Evolutionary conservation across 1,140 invertebrate species (phyloP), one percentile per base, ranked within the genome.

Genomic region (Heliconius hewitsoni): DNA sequence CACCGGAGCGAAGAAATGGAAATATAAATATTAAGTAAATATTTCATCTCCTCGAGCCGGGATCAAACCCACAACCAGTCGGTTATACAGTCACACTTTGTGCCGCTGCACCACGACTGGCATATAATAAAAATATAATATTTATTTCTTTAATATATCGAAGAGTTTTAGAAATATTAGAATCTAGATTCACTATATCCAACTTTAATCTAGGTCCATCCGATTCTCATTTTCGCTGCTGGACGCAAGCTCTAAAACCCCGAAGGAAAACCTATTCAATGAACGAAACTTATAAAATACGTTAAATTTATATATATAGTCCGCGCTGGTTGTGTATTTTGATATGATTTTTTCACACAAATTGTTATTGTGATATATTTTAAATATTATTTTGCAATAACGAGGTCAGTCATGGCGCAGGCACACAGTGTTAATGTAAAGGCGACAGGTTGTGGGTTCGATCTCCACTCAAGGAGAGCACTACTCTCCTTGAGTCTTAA

Each of bases 251-350:
- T 66, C 11, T 30, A 66, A 30, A 30, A n/a, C n/a, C 60, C 60
- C 60, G 23, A 66, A 66, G 60, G 23, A 66, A 30, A 66, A 66
- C 60, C 60, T 66, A 30, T 66, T 66, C 60, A 66, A 30, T 66
- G 60, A 66, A 13, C 23, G 60, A 27, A 66, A 66, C 9, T 66
- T 66, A 66, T 66, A 66, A 30, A 30, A 66, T 16, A 66, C 60
- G 23, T 27, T 66, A 66, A 13, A 27, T 66, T 30, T 66, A 66
- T 27, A 27, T 66, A 30, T 66, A 18, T 37, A 37, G 30, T 30
- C 30, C 30, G 30, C 30, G 6, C 1, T 55, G 52, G 6, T 55
- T 55, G 16, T 55, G 16, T 55, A 55, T n/a, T 55, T 18, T 55
- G 19, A n/a, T 55, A 55, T 2, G 2, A n/a, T 19, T n/a, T 55